A percentile compares a stretch with the other conserved stretches of the same genome.
phyloP scores from a whole-genome alignment of 2,797 vertebrate genomes.

The Malacoraja senta region DNA sequence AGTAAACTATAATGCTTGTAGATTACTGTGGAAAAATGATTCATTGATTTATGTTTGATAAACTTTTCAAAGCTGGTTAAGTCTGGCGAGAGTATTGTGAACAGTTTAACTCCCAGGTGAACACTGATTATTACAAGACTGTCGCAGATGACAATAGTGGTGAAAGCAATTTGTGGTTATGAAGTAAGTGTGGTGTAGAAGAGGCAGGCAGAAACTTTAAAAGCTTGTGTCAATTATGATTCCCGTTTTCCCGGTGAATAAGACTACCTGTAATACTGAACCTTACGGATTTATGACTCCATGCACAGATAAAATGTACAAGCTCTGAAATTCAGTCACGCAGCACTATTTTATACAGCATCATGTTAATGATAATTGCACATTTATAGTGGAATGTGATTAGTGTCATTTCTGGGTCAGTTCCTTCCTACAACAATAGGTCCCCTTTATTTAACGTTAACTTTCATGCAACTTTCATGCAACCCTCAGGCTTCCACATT shows the following conservation, averaged over 20 bases:
- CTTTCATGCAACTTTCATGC: too few relatives aligned
- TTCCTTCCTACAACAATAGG: too few relatives aligned
- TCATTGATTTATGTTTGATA: background rate
- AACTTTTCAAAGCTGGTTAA: background rate
- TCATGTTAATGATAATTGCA: too few relatives aligned
- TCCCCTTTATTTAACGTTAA: too few relatives aligned
- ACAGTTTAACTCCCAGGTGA: background rate
- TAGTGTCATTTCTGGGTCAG: too few relatives aligned
- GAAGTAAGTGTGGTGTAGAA: background rate
- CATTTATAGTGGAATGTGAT: too few relatives aligned
- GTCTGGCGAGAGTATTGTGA: background rate
- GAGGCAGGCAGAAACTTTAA: background rate
- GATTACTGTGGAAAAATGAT: background rate
- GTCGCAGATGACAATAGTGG: background rate
- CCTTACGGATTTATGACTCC: background rate
- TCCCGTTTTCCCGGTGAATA: background rate
- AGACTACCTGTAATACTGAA: background rate
- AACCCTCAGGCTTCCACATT: too few relatives aligned
- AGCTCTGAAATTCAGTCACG: too few relatives aligned
- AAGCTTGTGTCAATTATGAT: background rate
- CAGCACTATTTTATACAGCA: too few relatives aligned
- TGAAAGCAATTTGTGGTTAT: background rate
- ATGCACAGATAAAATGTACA: background rate
- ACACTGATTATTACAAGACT: background rate
- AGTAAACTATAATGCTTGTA: background rate